A percentile compares a stretch with the other conserved stretches of the same genome.
Conservation (phyloP, 2,113 vertebrate genomes). For the Xyrauchen texanus region DNA sequence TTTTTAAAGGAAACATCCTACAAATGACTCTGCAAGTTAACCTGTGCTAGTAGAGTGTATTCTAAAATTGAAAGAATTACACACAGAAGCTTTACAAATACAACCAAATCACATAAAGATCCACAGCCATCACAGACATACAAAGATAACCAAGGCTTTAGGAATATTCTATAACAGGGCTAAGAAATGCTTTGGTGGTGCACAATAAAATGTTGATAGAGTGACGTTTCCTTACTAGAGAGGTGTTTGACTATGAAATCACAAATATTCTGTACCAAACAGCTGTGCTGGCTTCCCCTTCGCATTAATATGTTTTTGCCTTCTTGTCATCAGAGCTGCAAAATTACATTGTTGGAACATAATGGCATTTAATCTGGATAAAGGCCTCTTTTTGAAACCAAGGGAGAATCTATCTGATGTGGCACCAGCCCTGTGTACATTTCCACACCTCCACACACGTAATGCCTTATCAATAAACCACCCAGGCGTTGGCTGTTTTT, state of each 20-base stretch:
- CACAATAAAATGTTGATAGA: no score
- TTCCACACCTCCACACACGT: constrained; percentile 70
- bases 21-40: no score
- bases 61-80: no score
- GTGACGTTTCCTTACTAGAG: no score
- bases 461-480: constrained; percentile 81
- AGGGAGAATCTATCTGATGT: constrained; percentile 57
- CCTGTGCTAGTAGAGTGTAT: no score
- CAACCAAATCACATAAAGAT: background rate
- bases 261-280: constrained; percentile 20
- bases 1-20: no score
- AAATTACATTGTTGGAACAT: constrained; percentile 65
- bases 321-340: constrained; percentile 57
- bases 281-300: constrained; percentile 45
- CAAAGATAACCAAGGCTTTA: no score
- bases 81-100: no score
- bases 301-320: constrained; percentile 58
- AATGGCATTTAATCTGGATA: constrained; percentile 69
- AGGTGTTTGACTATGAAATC: no score
- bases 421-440: constrained; percentile 67
- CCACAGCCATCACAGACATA: constrained; percentile 53
- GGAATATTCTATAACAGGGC: no score
- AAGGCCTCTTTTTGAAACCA: constrained; percentile 31
- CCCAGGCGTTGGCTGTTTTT: constrained; percentile 77
- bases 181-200: no score